phyloP scores from a whole-genome alignment of 2,113 vertebrate genomes.

The Microtus oregoni region DNA sequence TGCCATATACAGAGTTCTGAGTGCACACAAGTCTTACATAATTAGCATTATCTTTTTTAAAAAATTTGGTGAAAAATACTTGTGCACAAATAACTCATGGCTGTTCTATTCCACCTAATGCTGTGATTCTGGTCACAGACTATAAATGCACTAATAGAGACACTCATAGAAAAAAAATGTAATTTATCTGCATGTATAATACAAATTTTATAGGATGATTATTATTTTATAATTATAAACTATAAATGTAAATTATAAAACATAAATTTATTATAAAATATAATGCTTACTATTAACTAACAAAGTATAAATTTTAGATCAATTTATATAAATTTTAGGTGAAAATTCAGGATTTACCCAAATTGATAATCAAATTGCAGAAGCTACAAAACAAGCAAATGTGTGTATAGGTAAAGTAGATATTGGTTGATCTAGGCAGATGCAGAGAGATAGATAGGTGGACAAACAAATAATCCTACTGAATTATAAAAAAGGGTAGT shows the following conservation, averaged over 20 bases:
- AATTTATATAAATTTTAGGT: conserved; percentile 39
- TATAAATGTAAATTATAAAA: neutral
- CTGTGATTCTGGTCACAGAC: neutral
- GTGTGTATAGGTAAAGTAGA: neutral
- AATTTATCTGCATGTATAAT: neutral
- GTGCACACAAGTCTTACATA: neutral
- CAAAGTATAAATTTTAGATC: neutral
- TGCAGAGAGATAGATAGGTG: neutral
- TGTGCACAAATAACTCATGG: neutral
- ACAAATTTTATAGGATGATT: conserved; percentile 13
- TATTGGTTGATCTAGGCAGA: neutral
- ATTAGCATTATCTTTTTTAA: neutral
- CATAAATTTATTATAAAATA: neutral
- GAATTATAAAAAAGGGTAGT: conserved; percentile 27
- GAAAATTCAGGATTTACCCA: conserved; percentile 27
- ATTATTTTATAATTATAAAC: neutral
- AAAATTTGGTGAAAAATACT: neutral
- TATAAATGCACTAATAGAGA: neutral
- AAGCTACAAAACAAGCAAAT: neutral
- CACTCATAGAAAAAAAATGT: neutral
- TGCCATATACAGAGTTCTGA: neutral
- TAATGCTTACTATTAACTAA: neutral
- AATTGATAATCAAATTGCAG: neutral
- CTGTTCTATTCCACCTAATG: neutral
- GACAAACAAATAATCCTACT: neutral